Conservation (phyloP, 2,888 invertebrate species). For the Cremastobaeus sp. region DNA sequence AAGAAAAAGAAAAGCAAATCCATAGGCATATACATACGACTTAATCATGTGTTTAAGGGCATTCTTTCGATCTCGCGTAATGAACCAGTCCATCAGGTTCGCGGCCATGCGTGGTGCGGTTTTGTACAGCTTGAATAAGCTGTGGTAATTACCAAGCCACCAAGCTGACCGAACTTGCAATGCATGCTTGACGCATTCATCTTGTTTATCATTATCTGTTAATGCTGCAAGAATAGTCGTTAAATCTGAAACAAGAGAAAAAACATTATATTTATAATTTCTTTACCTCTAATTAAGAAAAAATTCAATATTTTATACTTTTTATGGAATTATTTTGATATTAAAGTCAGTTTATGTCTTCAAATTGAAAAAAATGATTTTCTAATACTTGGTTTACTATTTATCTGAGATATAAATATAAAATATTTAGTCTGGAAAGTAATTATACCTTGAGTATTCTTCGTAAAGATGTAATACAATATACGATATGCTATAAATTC, state of each 20-base stretch:
- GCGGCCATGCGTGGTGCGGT: constrained; percentile 96
- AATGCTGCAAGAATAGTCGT: constrained; percentile 93
- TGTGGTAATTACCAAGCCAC: constrained; percentile 94
- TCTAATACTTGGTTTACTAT: too few relatives aligned
- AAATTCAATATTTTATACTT: too few relatives aligned
- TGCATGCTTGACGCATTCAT: constrained; percentile 91
- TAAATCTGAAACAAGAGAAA: constrained; percentile 85
- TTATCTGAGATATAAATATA: too few relatives aligned
- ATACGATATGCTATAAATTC: constrained; percentile 99
- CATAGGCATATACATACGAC: constrained; percentile 88
- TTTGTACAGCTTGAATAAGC: constrained; percentile 94
- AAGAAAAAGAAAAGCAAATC: constrained; percentile 39
- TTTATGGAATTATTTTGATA: too few relatives aligned
- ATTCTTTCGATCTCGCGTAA: constrained; percentile 94
- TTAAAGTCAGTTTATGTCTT: too few relatives aligned
- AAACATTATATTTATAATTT: constrained; percentile 22
- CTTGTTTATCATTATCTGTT: constrained; percentile 86
- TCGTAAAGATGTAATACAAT: constrained; percentile 98
- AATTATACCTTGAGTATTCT: constrained; percentile 91
- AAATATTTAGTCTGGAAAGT: constrained; percentile 10
- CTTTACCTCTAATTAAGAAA: constrained; percentile 4
- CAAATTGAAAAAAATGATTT: too few relatives aligned
- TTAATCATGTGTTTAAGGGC: constrained; percentile 96
- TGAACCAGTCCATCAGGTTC: constrained; percentile 98
- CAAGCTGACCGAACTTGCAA: constrained; percentile 94